Percentiles rank a stretch among this genome's conserved stretches.
Conservation (phyloP, 2,888 invertebrate genomes). For the Caenorhabditis doughertyi region DNA sequence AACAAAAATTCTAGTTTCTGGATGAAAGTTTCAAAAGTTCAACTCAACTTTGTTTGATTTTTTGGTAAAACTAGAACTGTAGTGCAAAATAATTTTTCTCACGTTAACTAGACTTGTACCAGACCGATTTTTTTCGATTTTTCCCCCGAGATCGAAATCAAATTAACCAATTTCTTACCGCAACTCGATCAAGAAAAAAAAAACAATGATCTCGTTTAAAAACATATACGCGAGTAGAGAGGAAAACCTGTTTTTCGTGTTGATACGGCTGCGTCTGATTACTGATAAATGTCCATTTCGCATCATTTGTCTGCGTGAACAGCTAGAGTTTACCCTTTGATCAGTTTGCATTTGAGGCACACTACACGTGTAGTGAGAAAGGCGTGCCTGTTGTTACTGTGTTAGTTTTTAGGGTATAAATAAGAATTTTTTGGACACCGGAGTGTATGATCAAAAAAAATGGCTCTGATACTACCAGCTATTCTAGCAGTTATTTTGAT, state of each 20-base stretch:
- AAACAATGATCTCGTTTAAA: not conserved
- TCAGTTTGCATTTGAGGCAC: slow-evolving; percentile 5
- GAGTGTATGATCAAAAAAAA: not conserved
- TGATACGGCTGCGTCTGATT: slow-evolving; percentile 11
- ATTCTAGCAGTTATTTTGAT: slow-evolving; percentile 2
- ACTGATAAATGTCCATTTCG: slow-evolving; percentile 7
- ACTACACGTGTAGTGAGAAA: slow-evolving; percentile 11
- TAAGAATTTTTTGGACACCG: not conserved
- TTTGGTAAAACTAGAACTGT: no score
- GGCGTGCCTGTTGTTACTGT: not conserved
- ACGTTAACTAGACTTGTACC: no score
- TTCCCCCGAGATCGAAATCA: no score
- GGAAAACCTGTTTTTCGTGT: slow-evolving; percentile 20
- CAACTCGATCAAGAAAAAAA: not conserved
- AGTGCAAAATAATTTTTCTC: no score
- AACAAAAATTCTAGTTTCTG: no score
- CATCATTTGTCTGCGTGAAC: slow-evolving; percentile 27
- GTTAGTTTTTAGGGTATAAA: not conserved
- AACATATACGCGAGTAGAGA: not conserved
- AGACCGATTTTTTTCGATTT: no score
- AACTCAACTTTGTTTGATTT: no score
- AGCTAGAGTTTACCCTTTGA: slow-evolving; percentile 37
- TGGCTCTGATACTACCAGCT: slow-evolving; percentile 32
- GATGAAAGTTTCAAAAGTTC: no score
- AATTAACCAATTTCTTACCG: no score